phyloP scores from a whole-genome alignment of 2,113 vertebrate genomes.

The Genyomyrus donnyi region DNA sequence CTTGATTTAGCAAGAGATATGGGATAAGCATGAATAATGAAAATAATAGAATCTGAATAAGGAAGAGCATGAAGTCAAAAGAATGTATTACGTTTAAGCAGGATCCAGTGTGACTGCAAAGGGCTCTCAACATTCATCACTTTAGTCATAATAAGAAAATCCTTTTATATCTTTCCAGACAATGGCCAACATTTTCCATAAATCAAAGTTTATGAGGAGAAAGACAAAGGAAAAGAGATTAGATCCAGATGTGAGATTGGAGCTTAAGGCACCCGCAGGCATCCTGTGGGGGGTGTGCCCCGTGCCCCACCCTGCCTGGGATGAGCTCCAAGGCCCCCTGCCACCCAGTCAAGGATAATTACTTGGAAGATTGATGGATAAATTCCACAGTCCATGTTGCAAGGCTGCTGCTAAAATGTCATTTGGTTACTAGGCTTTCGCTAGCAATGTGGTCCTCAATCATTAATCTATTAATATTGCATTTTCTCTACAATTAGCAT shows the following conservation, averaged over 20 bases:
- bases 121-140: neutral
- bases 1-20: neutral
- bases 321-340: neutral
- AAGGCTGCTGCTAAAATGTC: neutral
- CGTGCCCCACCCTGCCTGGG: neutral
- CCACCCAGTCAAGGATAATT: neutral
- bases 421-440: neutral
- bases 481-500: neutral
- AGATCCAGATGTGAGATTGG: neutral
- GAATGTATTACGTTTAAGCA: neutral
- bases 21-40: neutral
- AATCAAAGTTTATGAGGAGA: slow-evolving; percentile 1
- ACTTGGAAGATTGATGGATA: neutral
- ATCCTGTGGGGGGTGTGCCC: neutral
- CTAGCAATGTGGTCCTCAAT: neutral
- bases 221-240: neutral
- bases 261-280: neutral
- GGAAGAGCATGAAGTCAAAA: neutral
- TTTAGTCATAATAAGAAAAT: neutral
- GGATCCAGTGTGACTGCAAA: neutral
- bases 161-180: neutral
- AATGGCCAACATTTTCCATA: neutral
- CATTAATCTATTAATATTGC: neutral
- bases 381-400: neutral
- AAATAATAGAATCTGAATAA: neutral